phyloP scores from a whole-genome alignment of 2,113 vertebrate genomes.

The Dinomys branickii region DNA sequence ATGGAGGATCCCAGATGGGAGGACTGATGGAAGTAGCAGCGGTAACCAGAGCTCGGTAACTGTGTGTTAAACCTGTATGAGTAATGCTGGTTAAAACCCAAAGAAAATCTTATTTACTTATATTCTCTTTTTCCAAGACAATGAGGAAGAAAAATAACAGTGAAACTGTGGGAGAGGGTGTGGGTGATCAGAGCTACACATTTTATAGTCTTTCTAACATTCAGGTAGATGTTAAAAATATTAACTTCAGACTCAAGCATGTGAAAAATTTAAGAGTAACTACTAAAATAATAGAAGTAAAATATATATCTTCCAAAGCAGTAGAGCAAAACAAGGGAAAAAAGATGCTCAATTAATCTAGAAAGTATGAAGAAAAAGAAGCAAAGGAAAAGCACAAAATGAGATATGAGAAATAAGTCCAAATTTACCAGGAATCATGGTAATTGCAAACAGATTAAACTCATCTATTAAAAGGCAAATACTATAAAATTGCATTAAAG shows the following conservation, averaged over 20 bases:
- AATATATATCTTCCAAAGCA: conserved; percentile 16
- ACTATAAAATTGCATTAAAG: neutral
- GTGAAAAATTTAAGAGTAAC: neutral
- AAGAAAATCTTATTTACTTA: neutral
- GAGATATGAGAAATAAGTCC: neutral
- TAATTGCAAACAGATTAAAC: conserved; percentile 2
- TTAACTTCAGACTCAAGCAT: neutral
- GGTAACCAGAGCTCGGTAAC: neutral
- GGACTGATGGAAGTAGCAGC: neutral
- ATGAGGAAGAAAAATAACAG: neutral
- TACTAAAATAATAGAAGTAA: conserved; percentile 13
- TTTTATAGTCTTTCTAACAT: neutral
- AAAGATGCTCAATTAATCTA: neutral
- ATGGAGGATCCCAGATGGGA: neutral
- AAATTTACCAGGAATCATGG: conserved; percentile 25
- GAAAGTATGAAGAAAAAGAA: conserved; percentile 32
- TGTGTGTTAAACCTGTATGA: conserved; percentile 3
- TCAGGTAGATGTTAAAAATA: neutral
- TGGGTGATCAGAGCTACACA: neutral
- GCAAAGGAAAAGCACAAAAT: conserved; percentile 28
- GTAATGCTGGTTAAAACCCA: neutral
- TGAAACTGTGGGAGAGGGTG: neutral
- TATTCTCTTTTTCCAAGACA: neutral
- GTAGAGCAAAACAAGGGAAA: conserved; percentile 10
- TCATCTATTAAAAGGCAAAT: conserved; percentile 10